Percentiles rank a stretch among this genome's conserved stretches.
Evolutionary conservation across 2,797 vertebrate species (phyloP).

Genomic region (Spondyliosoma cantharus): DNA sequence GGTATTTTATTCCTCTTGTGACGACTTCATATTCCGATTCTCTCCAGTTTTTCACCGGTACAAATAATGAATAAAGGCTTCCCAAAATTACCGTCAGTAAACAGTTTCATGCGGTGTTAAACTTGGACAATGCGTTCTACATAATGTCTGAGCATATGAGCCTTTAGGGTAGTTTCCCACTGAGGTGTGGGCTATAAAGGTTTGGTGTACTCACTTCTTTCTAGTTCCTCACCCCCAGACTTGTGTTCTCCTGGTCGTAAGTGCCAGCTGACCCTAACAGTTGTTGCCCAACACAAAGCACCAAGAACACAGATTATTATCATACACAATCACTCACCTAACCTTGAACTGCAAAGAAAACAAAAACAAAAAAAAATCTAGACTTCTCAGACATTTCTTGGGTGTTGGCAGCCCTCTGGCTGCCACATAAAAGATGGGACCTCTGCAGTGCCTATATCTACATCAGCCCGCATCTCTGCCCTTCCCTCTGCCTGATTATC

Average conservation of each 20-base stretch:
- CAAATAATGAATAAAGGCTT: too few species aligned
- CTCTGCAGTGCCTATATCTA: conserved; percentile 22
- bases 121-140: too few species aligned
- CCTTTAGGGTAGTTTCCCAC: too few species aligned
- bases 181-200: neutral
- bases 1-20: too few species aligned
- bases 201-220: neutral
- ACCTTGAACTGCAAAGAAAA: conserved; percentile 3
- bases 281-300: neutral
- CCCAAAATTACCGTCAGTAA: too few species aligned
- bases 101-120: too few species aligned
- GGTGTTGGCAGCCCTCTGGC: neutral
- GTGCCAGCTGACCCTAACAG: too few species aligned
- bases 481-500: conserved; percentile 48
- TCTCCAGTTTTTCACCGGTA: too few species aligned
- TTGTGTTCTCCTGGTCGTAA: neutral
- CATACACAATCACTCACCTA: neutral
- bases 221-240: neutral
- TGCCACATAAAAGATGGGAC: conserved; percentile 23
- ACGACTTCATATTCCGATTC: too few species aligned
- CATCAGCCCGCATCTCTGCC: conserved; percentile 39
- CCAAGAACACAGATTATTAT: neutral
- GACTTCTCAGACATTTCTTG: conserved; percentile 16
- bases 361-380: neutral
- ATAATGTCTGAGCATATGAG: too few species aligned